phyloP scores from a whole-genome alignment of 2,113 vertebrate genomes.

The Crotalus helleri region DNA sequence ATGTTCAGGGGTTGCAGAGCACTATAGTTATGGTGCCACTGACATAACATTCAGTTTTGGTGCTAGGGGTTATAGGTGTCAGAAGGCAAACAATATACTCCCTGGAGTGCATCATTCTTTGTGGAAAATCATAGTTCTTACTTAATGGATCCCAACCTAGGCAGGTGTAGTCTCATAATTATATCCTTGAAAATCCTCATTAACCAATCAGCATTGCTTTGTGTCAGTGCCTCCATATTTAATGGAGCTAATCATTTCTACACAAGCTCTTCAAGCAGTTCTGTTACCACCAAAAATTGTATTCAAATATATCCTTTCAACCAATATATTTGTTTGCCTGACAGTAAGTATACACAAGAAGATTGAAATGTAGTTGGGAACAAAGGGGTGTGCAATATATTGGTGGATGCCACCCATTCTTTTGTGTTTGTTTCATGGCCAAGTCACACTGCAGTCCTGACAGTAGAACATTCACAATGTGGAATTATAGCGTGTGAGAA shows the following conservation, averaged over 20 bases:
- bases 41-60: conserved; percentile 16
- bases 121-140: conserved; percentile 44
- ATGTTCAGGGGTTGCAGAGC: conserved; percentile 5
- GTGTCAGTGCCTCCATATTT: conserved; percentile 25
- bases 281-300: neutral
- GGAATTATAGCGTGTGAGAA: neutral
- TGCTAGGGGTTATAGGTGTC: neutral
- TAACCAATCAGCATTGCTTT: conserved; percentile 36
- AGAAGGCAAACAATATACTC: conserved; percentile 27
- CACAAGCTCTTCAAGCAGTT: conserved; percentile 15
- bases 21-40: conserved; percentile 23
- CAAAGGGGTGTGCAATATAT: neutral
- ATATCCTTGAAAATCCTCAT: conserved; percentile 51
- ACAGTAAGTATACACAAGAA: conserved; percentile 14
- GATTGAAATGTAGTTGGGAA: conserved; percentile 2
- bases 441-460: neutral
- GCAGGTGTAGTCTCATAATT: conserved; percentile 47
- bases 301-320: conserved; percentile 38
- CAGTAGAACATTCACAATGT: neutral
- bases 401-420: neutral
- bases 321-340: neutral
- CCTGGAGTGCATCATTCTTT: conserved; percentile 26
- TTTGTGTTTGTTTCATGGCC: conserved; percentile 12
- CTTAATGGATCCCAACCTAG: conserved; percentile 41
- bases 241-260: conserved; percentile 24